Evolutionary conservation across 2,888 invertebrate genomes (phyloP).

Genomic region (Germaria angustata): DNA sequence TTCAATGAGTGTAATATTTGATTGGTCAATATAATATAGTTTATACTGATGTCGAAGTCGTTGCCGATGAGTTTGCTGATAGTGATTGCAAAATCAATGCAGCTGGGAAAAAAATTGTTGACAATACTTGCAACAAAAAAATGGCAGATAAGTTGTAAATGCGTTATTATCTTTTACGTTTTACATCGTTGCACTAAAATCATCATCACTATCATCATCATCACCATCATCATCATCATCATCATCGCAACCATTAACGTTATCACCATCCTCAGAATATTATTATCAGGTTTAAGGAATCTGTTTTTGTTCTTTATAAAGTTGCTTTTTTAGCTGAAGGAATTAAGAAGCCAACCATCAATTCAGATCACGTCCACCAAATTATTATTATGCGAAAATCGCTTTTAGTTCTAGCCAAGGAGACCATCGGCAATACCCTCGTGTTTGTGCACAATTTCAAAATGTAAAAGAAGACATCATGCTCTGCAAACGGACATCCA

Average conservation of each 20-base stretch:
- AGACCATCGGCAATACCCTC: constrained; percentile 7
- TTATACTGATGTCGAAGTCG: constrained; percentile 16
- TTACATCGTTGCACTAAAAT: constrained; percentile 28
- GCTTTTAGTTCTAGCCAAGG: constrained; percentile 61
- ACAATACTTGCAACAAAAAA: constrained; percentile 39
- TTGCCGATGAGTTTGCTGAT: constrained; percentile 8
- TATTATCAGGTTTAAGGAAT: constrained; percentile 38
- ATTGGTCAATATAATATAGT: constrained; percentile 31
- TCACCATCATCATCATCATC: constrained; percentile 35
- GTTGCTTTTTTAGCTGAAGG: constrained; percentile 4
- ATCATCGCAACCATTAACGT: constrained; percentile 11
- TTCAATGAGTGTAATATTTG: constrained; percentile 44
- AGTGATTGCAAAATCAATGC: background rate
- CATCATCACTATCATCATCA: constrained; percentile 26
- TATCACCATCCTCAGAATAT: constrained; percentile 58
- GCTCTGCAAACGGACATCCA: constrained; percentile 54
- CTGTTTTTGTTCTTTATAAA: constrained; percentile 3
- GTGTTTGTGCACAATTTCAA: constrained; percentile 15
- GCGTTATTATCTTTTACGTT: constrained; percentile 55
- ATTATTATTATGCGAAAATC: constrained; percentile 79
- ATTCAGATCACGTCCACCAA: constrained; percentile 77
- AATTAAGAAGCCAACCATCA: constrained; percentile 62
- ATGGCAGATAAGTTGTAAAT: constrained; percentile 37
- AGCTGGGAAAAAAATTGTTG: constrained; percentile 34
- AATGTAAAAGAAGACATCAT: constrained; percentile 47